A percentile compares a stretch with the other conserved stretches of the same genome.
phyloP scores from a whole-genome alignment of 2,797 vertebrate genomes.

The Apogon hyalosoma region DNA sequence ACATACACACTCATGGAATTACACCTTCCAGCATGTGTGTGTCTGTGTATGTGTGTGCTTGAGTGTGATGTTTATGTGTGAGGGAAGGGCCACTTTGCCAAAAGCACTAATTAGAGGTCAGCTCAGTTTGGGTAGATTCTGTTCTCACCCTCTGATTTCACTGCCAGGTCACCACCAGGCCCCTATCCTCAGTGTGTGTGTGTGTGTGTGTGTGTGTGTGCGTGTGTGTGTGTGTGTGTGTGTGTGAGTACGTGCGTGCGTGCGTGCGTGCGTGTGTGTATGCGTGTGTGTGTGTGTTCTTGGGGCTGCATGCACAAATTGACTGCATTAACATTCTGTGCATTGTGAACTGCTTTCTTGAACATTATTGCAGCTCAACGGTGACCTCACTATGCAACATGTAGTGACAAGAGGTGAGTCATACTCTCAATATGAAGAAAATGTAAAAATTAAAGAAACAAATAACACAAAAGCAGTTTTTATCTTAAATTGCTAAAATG shows the following conservation, averaged over 20 bases:
- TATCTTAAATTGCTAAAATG: too few species aligned
- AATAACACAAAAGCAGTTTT: background rate
- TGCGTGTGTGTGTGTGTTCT: too few species aligned
- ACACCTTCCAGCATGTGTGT: slow-evolving; percentile 53
- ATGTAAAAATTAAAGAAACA: background rate
- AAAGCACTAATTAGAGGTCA: slow-evolving; percentile 88
- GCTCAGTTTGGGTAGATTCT: slow-evolving; percentile 82
- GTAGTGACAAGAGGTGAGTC: background rate
- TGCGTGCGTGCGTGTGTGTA: slow-evolving; percentile 37
- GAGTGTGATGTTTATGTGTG: slow-evolving; percentile 62
- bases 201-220: slow-evolving; percentile 32
- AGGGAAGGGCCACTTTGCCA: slow-evolving; percentile 81
- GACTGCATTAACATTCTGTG: slow-evolving; percentile 16
- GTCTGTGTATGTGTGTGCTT: slow-evolving; percentile 77
- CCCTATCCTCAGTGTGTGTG: slow-evolving; percentile 42
- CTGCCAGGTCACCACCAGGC: slow-evolving; percentile 79
- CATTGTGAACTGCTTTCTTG: background rate
- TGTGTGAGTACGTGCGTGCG: too few species aligned
- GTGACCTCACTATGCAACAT: background rate
- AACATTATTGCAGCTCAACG: background rate
- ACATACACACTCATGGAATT: slow-evolving; percentile 42
- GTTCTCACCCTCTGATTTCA: slow-evolving; percentile 74
- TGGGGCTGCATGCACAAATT: slow-evolving; percentile 22
- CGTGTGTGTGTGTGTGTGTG: slow-evolving; percentile 34
- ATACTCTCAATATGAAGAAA: background rate